Evolutionary conservation across 2,888 invertebrate genomes (phyloP), one percentile per base, ranked within the genome.

Genomic region (Zelleria hepariella): DNA sequence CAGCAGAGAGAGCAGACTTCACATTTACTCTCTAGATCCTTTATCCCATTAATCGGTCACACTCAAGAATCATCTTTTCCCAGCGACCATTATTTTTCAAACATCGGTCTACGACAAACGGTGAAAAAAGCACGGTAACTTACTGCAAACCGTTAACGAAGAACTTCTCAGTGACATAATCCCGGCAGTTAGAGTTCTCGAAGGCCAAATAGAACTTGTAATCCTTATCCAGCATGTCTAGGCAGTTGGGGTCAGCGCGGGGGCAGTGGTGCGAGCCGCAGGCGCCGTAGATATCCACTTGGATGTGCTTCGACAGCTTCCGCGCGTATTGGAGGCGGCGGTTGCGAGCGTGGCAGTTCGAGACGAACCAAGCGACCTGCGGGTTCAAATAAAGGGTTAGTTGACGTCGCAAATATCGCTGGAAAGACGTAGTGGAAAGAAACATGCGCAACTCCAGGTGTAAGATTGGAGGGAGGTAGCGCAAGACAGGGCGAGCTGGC

Each of bases 201-300:
- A 98, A 98, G 0, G 98, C 96, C 67, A 98, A 91, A 78, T 98
- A 98, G 86, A 98, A 98, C 81, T 98, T 98, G 89, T 98, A 98
- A 66, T 98, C 96, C 62, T 91, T 94, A 75, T 96, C 95, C 60
- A 98, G 91, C 91, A 97, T 94, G 61, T 96, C 94, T 73, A 97
- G 95, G 76, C 98, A 98, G 74, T 93, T 92, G 71, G 95, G 94
- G 68, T 94, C 93, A 58, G 93, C 93, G 56, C 97, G 92, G 0
- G 97, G 94, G 75, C 98, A 98, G 74, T 94, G 93, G 65, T 94
- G 91, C 21, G 92, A 91, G 23, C 98, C 98, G 78, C 98, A 98
- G 5, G 94, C 94, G 15, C 97, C 98, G 82, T 95, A 98, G 67
- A 98, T 96, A 77, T 98, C 97, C 62, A 96, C 96, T 64, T 93